Base-by-base conservation (phyloP, 2,113 vertebrate genomes). In the Nycticebus coucang region DNA sequence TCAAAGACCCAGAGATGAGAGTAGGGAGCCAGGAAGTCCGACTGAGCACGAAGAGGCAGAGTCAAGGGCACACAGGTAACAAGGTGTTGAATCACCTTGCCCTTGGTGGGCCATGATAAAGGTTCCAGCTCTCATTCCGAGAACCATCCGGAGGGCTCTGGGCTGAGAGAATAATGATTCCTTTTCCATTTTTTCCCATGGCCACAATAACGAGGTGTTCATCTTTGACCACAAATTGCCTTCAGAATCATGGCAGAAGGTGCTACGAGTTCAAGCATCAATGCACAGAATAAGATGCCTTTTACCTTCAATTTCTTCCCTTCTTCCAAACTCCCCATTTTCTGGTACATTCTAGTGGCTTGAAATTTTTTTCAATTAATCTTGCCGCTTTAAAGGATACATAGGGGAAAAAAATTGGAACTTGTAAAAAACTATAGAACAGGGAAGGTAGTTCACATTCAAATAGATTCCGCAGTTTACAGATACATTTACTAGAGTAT, bases 371-470 rank as follows among this genome's bases (percentile, higher is more conserved):
- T 45, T 5, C 10, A 71, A 57, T 87, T 18, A 91, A 94, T 50
- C 74, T 71, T 75, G 53, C 13, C 22, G 90, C n/a, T 81, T 86
- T 37, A 69, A 92, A 92, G 30, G n/a, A 94, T 95, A 89, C 50
- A 10, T 28, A 60, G 28, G 59, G 62, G 41, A 41, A 53, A 60
- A 94, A 82, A 91, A 89, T 53, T 1, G 37, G 35, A 88, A 66
- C 22, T 55, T 93, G 6, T 11, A 60, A 83, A 64, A 94, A 93
- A 33, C 55, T 14, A 78, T 1, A 81, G 9, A 60, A 84, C 50
- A 41, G 33, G 68, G 41, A 90, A 26, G 14, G 18, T 4, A 66
- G n/a, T 22, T 84, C 37, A 18, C 68, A 1, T 33, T 83, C 24
- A 82, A 77, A 50, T 4, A 59, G 45, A 72, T 41, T 66, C 28